Percentiles rank a stretch among this genome's conserved stretches.
phyloP scores from a whole-genome alignment of 2,797 vertebrate genomes.

The Mus minutoides region DNA sequence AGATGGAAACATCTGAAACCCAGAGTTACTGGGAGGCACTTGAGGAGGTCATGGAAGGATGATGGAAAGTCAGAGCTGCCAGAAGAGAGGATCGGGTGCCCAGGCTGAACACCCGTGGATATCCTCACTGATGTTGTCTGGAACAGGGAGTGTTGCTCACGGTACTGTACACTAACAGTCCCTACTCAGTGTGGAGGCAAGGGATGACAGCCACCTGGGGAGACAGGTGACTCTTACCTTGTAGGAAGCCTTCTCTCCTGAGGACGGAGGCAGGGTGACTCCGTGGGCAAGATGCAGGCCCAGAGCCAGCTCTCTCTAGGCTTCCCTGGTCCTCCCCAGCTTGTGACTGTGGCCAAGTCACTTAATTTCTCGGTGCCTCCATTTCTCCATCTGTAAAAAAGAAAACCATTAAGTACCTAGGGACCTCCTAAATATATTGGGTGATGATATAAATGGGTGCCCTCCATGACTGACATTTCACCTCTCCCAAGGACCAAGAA shows the following conservation, averaged over 20 bases:
- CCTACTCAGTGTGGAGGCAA: background rate
- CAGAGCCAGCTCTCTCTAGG: conserved; percentile 51
- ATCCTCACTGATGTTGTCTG: background rate
- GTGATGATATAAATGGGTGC: background rate
- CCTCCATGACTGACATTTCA: background rate
- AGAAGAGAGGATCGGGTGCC: background rate
- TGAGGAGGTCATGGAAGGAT: background rate
- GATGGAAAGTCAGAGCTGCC: no score
- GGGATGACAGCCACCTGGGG: no score
- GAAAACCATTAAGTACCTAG: background rate
- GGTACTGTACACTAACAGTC: background rate
- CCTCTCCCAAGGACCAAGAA: background rate
- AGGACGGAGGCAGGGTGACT: conserved; percentile 78
- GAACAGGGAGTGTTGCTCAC: no score
- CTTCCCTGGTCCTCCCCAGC: conserved; percentile 67
- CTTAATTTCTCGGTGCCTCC: conserved; percentile 73
- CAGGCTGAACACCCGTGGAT: background rate
- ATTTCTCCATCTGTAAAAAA: conserved; percentile 81
- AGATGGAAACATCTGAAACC: rapidly evolving
- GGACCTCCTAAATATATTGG: rapidly evolving
- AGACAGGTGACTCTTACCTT: conserved; percentile 59
- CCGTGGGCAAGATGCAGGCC: conserved; percentile 66
- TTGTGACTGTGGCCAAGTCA: conserved; percentile 66
- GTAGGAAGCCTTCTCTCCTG: conserved; percentile 70
- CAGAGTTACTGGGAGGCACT: background rate